phyloP scores from a whole-genome alignment of 1,140 invertebrate species.

The Brachionus calyciflorus region DNA sequence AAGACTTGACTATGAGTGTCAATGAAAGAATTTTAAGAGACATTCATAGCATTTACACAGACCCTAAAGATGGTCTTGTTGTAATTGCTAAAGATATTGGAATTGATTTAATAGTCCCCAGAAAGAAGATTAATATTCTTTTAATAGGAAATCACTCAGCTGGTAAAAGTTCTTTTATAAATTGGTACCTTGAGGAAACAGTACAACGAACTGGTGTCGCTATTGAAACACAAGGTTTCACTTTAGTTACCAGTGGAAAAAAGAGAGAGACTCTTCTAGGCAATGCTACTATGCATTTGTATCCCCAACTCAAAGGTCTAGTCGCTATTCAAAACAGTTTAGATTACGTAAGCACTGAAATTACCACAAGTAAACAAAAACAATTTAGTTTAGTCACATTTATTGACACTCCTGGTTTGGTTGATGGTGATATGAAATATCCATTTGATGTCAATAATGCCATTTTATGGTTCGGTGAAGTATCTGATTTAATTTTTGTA shows the following conservation, averaged over 20 bases:
- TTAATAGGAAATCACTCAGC: conserved; percentile 68
- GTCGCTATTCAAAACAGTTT: conserved; percentile 49
- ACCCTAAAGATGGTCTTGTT: conserved; percentile 63
- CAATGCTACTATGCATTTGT: conserved; percentile 66
- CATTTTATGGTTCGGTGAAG: conserved; percentile 65
- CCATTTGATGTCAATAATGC: conserved; percentile 68
- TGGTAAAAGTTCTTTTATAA: conserved; percentile 68
- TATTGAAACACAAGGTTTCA: conserved; percentile 68
- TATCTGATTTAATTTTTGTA: conserved; percentile 67
- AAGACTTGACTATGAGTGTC: conserved; percentile 62
- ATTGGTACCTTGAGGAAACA: conserved; percentile 69
- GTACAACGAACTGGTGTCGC: conserved; percentile 67
- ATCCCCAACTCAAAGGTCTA: conserved; percentile 58
- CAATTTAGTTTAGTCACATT: conserved; percentile 68
- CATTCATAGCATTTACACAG: conserved; percentile 64
- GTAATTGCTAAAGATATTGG: conserved; percentile 36
- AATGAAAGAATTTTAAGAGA: conserved; percentile 66
- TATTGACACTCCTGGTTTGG: conserved; percentile 67
- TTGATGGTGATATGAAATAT: conserved; percentile 69
- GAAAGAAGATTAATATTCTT: conserved; percentile 66
- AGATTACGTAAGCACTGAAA: conserved; percentile 66
- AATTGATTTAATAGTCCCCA: conserved; percentile 61
- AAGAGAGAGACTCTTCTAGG: conserved; percentile 66
- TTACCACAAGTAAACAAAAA: conserved; percentile 66
- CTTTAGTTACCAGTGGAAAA: conserved; percentile 65